Percentiles rank a stretch among this genome's conserved stretches.
These are phyloP conservation scores for Helicorthomorpha holstii DNA, from an alignment of 1,140 invertebrate genomes.

Conservation along the genomic window DNA sequence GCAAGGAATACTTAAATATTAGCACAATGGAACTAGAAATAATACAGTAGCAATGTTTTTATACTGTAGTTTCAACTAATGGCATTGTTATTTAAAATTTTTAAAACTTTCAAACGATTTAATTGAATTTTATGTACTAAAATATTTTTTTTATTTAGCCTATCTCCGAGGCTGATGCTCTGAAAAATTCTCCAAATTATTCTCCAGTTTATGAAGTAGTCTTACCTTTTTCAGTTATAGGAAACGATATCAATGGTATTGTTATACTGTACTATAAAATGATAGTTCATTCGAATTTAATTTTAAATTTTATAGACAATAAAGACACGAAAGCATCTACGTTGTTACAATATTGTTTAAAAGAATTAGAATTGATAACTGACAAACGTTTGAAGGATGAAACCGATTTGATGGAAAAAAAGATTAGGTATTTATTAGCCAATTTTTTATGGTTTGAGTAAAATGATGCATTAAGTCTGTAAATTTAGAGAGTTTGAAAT, in stretches of 20 bases:
- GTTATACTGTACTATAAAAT: no score
- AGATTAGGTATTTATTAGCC: not conserved
- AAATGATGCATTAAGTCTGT: not conserved
- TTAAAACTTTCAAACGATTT: not conserved
- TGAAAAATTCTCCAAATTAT: no score
- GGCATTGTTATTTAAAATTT: not conserved
- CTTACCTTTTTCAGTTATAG: no score
- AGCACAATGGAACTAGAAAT: not conserved
- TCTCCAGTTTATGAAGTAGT: no score
- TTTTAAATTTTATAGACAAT: not conserved
- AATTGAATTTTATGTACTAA: no score
- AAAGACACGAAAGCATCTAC: not conserved
- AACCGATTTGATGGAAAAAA: not conserved
- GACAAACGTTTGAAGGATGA: not conserved
- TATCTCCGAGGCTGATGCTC: no score
- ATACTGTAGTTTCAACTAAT: not conserved
- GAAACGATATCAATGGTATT: no score
- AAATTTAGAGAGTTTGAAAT: not conserved
- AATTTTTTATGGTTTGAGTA: not conserved
- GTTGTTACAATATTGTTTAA: not conserved
- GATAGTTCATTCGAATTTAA: no score
- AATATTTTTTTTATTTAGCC: no score
- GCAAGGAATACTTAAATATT: no score
- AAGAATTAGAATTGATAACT: not conserved
- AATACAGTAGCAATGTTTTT: not conserved